These are phyloP conservation scores for Acanthochromis polyacanthus DNA, from an alignment of 2,113 vertebrate species.

Conservation along the genomic window DNA sequence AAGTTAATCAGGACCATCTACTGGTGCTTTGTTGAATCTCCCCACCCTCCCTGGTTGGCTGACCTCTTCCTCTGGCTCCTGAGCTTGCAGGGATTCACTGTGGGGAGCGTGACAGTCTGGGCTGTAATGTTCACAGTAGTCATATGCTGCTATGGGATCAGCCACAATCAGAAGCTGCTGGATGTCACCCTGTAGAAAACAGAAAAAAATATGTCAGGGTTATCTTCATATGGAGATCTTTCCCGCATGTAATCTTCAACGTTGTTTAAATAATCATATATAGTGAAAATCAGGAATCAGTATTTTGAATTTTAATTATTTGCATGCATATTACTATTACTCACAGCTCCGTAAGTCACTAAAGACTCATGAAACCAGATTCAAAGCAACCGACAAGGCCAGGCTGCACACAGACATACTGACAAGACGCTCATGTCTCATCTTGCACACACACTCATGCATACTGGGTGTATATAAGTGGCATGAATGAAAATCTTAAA, in stretches of 20 bases:
- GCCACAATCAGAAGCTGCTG: conserved; percentile 94
- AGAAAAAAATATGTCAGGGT: conserved; percentile 12
- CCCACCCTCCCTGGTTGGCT: conserved; percentile 54
- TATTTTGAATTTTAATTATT: conserved; percentile 1
- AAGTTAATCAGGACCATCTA: neutral
- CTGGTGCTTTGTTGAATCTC: neutral
- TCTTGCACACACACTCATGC: conserved; percentile 45
- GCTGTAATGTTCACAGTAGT: conserved; percentile 98
- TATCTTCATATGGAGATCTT: neutral
- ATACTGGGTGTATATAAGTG: conserved; percentile 1
- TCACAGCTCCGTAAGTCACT: neutral
- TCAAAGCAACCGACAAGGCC: neutral
- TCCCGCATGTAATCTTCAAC: neutral
- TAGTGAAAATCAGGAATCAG: conserved; percentile 3
- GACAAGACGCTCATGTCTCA: conserved; percentile 28
- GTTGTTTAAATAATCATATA: neutral
- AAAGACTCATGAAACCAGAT: conserved; percentile 13
- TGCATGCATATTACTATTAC: conserved; percentile 1
- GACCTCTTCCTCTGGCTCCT: conserved; percentile 92
- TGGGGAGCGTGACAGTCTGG: conserved; percentile 94
- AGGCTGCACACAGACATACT: conserved; percentile 5
- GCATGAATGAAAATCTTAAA: conserved; percentile 59
- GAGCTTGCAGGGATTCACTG: conserved; percentile 89
- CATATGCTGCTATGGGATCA: conserved; percentile 94
- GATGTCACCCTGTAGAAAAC: conserved; percentile 91